phyloP scores from a whole-genome alignment of 1,140 invertebrate genomes.

The Procambarus clarkii region DNA sequence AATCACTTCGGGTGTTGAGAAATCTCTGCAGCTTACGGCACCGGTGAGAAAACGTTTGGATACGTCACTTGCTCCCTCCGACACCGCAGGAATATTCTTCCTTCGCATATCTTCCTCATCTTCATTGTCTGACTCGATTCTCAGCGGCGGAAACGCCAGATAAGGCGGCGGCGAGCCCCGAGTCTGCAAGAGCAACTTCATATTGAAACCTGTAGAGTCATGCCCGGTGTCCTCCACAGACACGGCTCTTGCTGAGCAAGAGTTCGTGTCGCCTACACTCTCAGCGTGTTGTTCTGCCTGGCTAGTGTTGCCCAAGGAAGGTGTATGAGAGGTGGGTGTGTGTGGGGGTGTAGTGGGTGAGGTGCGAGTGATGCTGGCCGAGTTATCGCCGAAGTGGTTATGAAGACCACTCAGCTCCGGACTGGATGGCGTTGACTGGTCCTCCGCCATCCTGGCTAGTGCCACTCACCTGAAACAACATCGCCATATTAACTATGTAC shows the following conservation, averaged over 20 bases:
- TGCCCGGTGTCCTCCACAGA: not conserved
- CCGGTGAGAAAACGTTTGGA: not conserved
- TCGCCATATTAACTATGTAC: not conserved
- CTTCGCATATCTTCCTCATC: not conserved
- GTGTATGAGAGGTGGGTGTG: not conserved
- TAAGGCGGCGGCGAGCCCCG: not conserved
- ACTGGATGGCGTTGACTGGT: not conserved
- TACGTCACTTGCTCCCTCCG: not conserved
- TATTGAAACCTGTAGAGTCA: not conserved
- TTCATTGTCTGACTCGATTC: not conserved
- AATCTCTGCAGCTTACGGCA: not conserved
- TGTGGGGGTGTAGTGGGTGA: conserved; percentile 1
- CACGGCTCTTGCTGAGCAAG: not conserved
- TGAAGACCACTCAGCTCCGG: not conserved
- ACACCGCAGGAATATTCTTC: not conserved
- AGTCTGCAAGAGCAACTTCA: not conserved
- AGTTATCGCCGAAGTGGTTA: not conserved
- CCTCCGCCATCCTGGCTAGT: not conserved
- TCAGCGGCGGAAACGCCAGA: not conserved
- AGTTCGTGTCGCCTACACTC: not conserved
- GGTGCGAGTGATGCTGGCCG: not conserved
- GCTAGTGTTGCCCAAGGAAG: not conserved
- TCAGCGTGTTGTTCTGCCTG: not conserved
- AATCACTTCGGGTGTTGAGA: not conserved
- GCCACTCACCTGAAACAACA: conserved; percentile 20